Evolutionary conservation across 2,888 invertebrate species (phyloP).

Genomic region (Petrolisthes manimaculis): DNA sequence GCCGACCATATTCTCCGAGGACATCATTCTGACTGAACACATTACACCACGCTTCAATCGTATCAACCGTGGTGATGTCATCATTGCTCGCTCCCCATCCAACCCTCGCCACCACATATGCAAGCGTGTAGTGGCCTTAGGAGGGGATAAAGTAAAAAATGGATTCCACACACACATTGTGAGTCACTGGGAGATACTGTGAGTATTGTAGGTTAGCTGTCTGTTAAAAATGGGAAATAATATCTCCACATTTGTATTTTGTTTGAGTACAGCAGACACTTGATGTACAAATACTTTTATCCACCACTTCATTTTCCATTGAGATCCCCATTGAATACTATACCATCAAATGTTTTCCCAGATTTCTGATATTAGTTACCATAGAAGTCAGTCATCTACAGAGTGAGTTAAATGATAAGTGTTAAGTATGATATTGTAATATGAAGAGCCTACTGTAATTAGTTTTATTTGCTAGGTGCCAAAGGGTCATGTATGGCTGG

Average conservation of each 20-base stretch:
- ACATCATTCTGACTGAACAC: slow-evolving; percentile 86
- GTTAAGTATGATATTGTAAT: too few species aligned
- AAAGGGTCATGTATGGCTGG: slow-evolving; percentile 89
- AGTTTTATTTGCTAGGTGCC: slow-evolving; percentile 75
- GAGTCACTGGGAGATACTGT: slow-evolving; percentile 29
- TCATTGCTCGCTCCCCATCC: slow-evolving; percentile 84
- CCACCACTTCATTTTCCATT: too few species aligned
- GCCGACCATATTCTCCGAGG: slow-evolving; percentile 85
- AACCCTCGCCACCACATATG: slow-evolving; percentile 87
- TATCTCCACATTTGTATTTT: too few species aligned
- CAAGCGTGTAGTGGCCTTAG: slow-evolving; percentile 81
- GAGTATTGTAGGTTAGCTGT: neutral
- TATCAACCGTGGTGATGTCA: slow-evolving; percentile 83
- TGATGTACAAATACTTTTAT: too few species aligned
- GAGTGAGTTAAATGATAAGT: too few species aligned
- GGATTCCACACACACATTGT: slow-evolving; percentile 67
- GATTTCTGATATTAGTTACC: too few species aligned
- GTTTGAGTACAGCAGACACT: too few species aligned
- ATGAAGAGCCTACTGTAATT: too few species aligned
- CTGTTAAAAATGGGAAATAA: neutral
- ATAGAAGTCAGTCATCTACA: too few species aligned
- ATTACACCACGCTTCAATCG: slow-evolving; percentile 78
- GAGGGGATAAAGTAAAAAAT: slow-evolving; percentile 78
- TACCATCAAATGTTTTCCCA: too few species aligned
- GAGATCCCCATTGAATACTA: too few species aligned